A percentile compares a stretch with the other conserved stretches of the same genome.
Evolutionary conservation across 2,888 invertebrate species (phyloP).

Genomic region (Pharmacophagus antenor): DNA sequence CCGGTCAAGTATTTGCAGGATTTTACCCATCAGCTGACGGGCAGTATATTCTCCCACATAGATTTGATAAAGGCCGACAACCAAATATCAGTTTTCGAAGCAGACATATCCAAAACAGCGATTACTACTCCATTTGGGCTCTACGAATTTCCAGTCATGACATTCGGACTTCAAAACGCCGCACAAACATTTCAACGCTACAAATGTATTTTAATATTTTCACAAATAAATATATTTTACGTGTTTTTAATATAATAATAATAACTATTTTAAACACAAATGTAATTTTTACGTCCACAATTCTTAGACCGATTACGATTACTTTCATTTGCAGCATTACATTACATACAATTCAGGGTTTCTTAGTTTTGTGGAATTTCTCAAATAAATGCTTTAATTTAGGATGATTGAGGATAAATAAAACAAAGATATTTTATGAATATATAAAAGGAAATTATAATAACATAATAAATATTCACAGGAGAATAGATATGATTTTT

Average conservation of each 20-base stretch:
- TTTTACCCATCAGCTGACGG: not conserved
- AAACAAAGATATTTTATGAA: slow-evolving; percentile 11
- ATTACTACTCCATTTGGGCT: not conserved
- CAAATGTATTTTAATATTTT: no score
- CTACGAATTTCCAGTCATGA: not conserved
- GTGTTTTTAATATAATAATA: no score
- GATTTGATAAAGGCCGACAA: not conserved
- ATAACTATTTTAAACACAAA: no score
- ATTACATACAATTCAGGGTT: no score
- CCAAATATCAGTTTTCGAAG: not conserved
- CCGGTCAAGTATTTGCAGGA: not conserved
- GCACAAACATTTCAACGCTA: not conserved
- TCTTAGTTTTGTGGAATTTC: no score
- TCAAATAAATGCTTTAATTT: no score
- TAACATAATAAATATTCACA: slow-evolving; percentile 1
- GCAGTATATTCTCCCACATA: not conserved
- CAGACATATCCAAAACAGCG: not conserved
- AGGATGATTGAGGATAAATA: not conserved
- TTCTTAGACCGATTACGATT: no score
- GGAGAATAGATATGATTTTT: not conserved
- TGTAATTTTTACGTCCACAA: no score
- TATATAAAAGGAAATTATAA: not conserved
- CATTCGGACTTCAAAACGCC: not conserved
- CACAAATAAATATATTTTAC: no score
- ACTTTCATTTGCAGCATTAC: no score